These are phyloP conservation scores for Coracopsis vasa DNA, from an alignment of 2,113 vertebrate species.

Conservation along the genomic window DNA sequence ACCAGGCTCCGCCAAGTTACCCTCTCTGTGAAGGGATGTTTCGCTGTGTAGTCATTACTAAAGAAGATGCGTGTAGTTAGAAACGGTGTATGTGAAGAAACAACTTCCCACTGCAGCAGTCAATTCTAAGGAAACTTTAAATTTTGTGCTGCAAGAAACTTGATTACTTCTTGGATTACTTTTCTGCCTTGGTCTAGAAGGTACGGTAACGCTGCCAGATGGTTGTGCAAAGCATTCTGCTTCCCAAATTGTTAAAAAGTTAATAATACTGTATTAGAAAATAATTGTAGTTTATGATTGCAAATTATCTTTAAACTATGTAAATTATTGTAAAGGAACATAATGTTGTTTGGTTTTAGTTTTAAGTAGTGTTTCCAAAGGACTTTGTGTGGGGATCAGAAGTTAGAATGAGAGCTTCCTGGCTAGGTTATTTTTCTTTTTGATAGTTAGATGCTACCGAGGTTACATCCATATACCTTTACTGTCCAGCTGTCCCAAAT, in stretches of 20 bases:
- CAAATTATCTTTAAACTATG: not conserved
- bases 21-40: not conserved
- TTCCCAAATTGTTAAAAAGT: not conserved
- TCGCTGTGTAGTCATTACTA: not conserved
- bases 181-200: slow-evolving; percentile 25
- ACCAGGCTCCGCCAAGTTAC: not conserved
- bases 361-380: not conserved
- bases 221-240: not conserved
- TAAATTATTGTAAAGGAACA: not conserved
- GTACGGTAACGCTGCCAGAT: not conserved
- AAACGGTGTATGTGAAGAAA: not conserved
- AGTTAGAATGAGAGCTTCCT: not conserved
- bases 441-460: not conserved
- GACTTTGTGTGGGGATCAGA: not conserved
- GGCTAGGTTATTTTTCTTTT: not conserved
- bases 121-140: slow-evolving; percentile 19
- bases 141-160: slow-evolving; percentile 25
- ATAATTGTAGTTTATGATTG: not conserved
- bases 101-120: not conserved
- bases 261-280: not conserved
- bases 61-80: not conserved
- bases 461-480: not conserved
- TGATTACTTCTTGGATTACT: slow-evolving; percentile 18
- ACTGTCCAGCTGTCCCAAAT: not conserved
- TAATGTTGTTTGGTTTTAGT: not conserved